These are phyloP conservation scores for Chelonoidis abingdonii DNA, from an alignment of 2,113 vertebrate species.

Conservation along the genomic window DNA sequence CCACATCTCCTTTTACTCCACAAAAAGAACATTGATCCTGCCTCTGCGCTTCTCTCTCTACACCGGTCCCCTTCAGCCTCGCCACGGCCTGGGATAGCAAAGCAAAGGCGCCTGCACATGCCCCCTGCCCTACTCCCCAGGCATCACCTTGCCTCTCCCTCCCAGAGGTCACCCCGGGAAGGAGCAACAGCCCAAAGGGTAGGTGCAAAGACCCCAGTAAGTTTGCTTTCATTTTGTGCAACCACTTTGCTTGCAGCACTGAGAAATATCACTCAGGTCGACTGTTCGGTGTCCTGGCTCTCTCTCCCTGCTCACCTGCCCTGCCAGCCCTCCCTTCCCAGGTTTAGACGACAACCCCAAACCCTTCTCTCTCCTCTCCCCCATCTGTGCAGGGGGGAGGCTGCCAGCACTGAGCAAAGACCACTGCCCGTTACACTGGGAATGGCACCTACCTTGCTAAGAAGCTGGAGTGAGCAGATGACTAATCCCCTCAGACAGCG, in stretches of 20 bases:
- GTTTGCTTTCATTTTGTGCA: constrained; percentile 32
- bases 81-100: not conserved
- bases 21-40: not conserved
- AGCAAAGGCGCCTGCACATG: constrained; percentile 47
- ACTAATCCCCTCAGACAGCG: constrained; percentile 44
- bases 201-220: not conserved
- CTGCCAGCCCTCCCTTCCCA: not conserved
- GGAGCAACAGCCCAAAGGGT: constrained; percentile 4
- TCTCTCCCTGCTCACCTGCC: not conserved
- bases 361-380: accelerated
- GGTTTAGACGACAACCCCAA: not conserved
- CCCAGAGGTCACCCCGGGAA: not conserved
- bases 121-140: not conserved
- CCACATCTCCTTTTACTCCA: not conserved
- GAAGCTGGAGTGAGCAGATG: not conserved
- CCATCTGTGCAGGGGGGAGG: not conserved
- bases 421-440: accelerated
- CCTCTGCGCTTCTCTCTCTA: accelerated
- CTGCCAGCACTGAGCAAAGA: accelerated
- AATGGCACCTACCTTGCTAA: constrained; percentile 59
- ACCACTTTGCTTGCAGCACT: constrained; percentile 37
- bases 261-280: not conserved
- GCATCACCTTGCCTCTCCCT: not conserved
- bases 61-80: not conserved
- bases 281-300: not conserved